phyloP scores from a whole-genome alignment of 2,888 invertebrate genomes.

The Flabesymbios commensalis region DNA sequence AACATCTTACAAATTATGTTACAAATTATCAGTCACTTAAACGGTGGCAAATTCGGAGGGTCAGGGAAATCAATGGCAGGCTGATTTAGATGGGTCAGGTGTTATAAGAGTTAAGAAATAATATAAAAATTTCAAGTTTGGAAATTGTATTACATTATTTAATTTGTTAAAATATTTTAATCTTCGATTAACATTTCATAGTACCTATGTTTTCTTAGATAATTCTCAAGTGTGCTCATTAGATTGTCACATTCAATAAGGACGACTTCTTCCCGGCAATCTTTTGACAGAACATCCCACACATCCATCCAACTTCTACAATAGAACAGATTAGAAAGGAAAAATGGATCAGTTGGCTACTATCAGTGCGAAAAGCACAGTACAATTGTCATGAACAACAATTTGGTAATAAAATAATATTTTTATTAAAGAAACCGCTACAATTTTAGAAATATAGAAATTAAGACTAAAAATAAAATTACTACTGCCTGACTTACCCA shows the following conservation, averaged over 20 bases:
- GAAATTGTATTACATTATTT: too few species aligned
- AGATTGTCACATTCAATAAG: constrained; percentile 83
- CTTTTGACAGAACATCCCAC: constrained; percentile 66
- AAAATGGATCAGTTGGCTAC: not conserved
- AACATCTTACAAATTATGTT: too few species aligned
- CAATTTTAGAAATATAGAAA: not conserved
- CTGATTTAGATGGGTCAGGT: too few species aligned
- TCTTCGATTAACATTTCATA: too few species aligned
- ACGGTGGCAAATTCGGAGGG: too few species aligned
- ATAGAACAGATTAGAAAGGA: not conserved
- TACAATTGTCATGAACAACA: not conserved
- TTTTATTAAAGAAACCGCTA: too few species aligned
- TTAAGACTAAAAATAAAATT: not conserved
- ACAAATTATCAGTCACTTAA: too few species aligned
- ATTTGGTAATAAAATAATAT: not conserved
- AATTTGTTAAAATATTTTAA: too few species aligned
- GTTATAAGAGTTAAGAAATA: too few species aligned
- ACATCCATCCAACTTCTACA: constrained; percentile 60
- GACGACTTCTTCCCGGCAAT: constrained; percentile 69
- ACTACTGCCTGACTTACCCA: constrained; percentile 55
- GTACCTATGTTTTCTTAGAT: constrained; percentile 85
- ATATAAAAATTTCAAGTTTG: too few species aligned
- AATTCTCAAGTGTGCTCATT: constrained; percentile 84
- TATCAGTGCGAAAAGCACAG: not conserved
- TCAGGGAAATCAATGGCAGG: too few species aligned